These are phyloP conservation scores for Drosophila novamexicana DNA, from an alignment of 1,140 invertebrate species.

Conservation along the genomic window DNA sequence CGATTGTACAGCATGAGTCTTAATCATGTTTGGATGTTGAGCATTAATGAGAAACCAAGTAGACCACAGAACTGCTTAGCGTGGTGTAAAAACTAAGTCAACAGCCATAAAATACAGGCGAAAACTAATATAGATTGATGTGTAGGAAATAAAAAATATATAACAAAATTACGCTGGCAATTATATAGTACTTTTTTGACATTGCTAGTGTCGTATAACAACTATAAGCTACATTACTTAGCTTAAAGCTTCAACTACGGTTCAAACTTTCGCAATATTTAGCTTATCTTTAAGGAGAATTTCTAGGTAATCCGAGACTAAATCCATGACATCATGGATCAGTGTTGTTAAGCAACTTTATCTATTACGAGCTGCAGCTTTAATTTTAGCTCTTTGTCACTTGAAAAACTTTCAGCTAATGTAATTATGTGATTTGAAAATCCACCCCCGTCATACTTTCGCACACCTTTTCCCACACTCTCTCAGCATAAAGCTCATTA, in stretches of 20 bases:
- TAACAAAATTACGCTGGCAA: too few species aligned
- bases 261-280: too few species aligned
- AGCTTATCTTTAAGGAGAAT: too few species aligned
- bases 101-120: background rate
- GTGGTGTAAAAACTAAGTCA: background rate
- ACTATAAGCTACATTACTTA: too few species aligned
- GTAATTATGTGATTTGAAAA: background rate
- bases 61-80: background rate
- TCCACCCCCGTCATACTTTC: constrained; percentile 1
- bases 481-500: constrained; percentile 14
- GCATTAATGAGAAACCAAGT: constrained; percentile 31
- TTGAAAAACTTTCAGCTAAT: background rate
- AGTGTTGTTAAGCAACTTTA: background rate
- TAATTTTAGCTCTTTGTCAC: too few species aligned
- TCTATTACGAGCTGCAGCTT: too few species aligned
- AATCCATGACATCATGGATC: too few species aligned
- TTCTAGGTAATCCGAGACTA: too few species aligned
- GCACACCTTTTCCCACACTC: background rate
- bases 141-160: background rate
- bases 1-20: constrained; percentile 46
- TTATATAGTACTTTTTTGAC: background rate
- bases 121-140: constrained; percentile 3
- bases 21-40: constrained; percentile 66
- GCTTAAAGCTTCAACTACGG: too few species aligned
- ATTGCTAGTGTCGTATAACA: too few species aligned